Conservation (phyloP, 1,140 invertebrate genomes). For the Drosophila saltans region DNA sequence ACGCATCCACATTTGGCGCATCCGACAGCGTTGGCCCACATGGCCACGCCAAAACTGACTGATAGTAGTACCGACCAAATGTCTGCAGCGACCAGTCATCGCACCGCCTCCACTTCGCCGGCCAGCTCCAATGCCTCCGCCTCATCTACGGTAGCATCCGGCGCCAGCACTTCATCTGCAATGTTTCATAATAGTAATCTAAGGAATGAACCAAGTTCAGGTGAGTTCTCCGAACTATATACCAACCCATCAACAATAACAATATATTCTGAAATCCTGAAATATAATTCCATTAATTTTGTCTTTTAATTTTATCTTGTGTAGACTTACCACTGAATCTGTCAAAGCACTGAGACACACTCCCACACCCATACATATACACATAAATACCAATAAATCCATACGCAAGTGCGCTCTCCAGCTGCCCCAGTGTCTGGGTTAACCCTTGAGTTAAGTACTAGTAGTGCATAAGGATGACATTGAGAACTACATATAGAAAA, state of each 20-base stretch:
- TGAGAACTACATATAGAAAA: conserved; percentile 59
- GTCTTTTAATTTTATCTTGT: conserved; percentile 29
- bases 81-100: conserved; percentile 75
- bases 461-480: conserved; percentile 71
- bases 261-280: not conserved
- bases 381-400: conserved; percentile 9
- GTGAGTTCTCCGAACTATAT: conserved; percentile 35
- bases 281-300: conserved; percentile 23
- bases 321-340: conserved; percentile 83
- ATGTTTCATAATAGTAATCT: conserved; percentile 78
- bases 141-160: conserved; percentile 50
- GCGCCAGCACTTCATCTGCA: conserved; percentile 62
- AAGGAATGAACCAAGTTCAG: conserved; percentile 83
- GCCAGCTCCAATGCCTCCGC: conserved; percentile 59
- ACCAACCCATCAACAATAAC: not conserved
- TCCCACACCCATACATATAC: not conserved
- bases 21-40: conserved; percentile 55
- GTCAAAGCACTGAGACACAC: conserved; percentile 79
- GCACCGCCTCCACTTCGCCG: conserved; percentile 68
- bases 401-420: conserved; percentile 48
- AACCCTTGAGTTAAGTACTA: conserved; percentile 73
- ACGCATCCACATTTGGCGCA: conserved; percentile 59
- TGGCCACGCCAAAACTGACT: conserved; percentile 78
- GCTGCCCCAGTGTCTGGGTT: conserved; percentile 67
- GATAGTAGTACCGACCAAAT: conserved; percentile 73